phyloP scores from a whole-genome alignment of 2,113 vertebrate species.

The Physeter macrocephalus region DNA sequence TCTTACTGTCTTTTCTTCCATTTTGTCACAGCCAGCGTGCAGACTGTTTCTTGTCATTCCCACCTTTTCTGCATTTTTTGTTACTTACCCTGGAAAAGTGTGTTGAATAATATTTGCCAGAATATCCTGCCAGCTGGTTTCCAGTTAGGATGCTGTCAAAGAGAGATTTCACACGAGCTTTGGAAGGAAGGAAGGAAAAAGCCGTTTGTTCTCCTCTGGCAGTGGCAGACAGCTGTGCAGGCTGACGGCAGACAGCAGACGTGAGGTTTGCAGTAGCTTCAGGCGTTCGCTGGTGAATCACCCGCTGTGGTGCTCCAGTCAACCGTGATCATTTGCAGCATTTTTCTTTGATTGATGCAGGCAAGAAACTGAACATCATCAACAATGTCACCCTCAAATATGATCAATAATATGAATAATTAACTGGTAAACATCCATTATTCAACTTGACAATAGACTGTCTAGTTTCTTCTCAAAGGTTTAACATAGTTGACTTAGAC shows the following conservation, averaged over 20 bases:
- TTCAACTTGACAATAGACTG: neutral
- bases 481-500: neutral
- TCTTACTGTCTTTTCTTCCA: neutral
- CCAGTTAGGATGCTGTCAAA: neutral
- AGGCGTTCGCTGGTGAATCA: neutral
- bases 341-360: neutral
- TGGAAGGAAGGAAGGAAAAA: neutral
- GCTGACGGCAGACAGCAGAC: neutral
- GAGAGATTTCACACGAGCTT: neutral
- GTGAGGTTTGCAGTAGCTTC: too few relatives aligned
- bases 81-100: neutral
- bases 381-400: neutral
- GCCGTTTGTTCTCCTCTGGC: neutral
- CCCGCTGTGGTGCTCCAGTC: fast-evolving
- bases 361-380: neutral
- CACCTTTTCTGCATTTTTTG: neutral
- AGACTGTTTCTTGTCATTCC: neutral
- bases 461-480: neutral
- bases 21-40: neutral
- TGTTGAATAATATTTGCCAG: neutral
- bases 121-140: neutral
- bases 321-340: neutral
- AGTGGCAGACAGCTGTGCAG: neutral
- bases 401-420: neutral
- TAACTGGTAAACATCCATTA: neutral